Evolutionary conservation across 1,140 invertebrate genomes (phyloP), one percentile per base, ranked within the genome.

Genomic region (Kradibia gibbosae): DNA sequence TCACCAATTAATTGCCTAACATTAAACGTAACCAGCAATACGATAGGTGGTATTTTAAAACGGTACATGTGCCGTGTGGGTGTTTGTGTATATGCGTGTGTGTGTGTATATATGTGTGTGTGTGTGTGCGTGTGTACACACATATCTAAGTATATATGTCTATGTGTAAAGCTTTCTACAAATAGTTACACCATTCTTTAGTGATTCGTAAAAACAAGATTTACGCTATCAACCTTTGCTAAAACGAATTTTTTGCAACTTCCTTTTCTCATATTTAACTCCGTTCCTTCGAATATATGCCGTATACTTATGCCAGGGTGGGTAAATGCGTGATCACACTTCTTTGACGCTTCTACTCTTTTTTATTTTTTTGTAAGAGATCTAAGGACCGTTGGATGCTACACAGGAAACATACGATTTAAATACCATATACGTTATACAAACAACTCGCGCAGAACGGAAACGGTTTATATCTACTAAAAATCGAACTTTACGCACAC

Each of bases 161-260:
- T 79, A 86, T 86, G 86, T 87, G 87, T 87, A 89, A 90, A 90
- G 87, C 88, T 91, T 90, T 89, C 88, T 89, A 90, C 86, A 90
- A 88, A 87, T 89, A 88, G 86, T 87, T 89, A 86, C 85, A 87
- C 86, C 85, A 87, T 83, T 86, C 85, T 73, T 79, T 72, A 73
- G 53, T 84, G 79, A 75, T 77, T 78, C 75, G 71, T 78, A 78
- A 84, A 76, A 62, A 76, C 11, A 39, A 17, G 55, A 62, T 39
- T 76, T 50, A 80, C 82, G 84, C 80, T 75, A 70, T 82, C 80
- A 73, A 72, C 22, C 70, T 48, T 7, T 55, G 48, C 48, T 36
- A 73, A 73, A 75, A 75, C 53, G 80, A 80, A 84, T 73, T 53
- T 45, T 50, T 74, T 73, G 65, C 67, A 39, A 48, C 36, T 57